Evolutionary conservation across 2,888 invertebrate genomes (phyloP).

Genomic region (Lepidochitona cinerea): DNA sequence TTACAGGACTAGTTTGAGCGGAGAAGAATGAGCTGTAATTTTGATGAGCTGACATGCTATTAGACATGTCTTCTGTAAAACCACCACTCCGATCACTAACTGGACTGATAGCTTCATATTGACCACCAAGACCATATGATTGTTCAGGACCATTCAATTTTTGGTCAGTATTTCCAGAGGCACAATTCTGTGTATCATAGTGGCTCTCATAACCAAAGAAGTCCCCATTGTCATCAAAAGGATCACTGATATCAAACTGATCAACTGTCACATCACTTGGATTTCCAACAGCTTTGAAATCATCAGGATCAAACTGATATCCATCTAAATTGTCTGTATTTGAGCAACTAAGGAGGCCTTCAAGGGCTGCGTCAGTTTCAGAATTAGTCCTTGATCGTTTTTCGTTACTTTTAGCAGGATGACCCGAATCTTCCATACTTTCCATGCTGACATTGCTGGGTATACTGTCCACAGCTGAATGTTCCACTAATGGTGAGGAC

Average conservation of each 20-base stretch:
- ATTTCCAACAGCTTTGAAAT: neutral
- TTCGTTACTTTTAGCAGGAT: neutral
- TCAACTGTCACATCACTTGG: neutral
- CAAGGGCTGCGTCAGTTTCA: slow-evolving; percentile 1
- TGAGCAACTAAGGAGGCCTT: neutral
- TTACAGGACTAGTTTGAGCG: neutral
- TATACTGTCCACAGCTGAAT: neutral
- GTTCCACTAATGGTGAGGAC: neutral
- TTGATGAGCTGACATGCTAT: neutral
- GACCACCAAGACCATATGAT: neutral
- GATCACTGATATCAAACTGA: slow-evolving; percentile 2
- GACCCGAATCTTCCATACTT: neutral
- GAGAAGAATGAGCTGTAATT: neutral
- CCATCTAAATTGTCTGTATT: neutral
- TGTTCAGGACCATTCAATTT: neutral
- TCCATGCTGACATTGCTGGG: neutral
- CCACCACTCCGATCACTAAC: neutral
- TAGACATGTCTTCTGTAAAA: neutral
- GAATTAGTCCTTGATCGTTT: neutral
- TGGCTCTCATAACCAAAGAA: neutral
- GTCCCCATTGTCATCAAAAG: slow-evolving; percentile 1
- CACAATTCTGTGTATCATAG: neutral
- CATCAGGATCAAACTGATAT: slow-evolving; percentile 1
- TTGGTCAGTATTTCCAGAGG: neutral
- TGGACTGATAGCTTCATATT: slow-evolving; percentile 8